phyloP scores from a whole-genome alignment of 2,797 vertebrate species.

The Spea hammondii region DNA sequence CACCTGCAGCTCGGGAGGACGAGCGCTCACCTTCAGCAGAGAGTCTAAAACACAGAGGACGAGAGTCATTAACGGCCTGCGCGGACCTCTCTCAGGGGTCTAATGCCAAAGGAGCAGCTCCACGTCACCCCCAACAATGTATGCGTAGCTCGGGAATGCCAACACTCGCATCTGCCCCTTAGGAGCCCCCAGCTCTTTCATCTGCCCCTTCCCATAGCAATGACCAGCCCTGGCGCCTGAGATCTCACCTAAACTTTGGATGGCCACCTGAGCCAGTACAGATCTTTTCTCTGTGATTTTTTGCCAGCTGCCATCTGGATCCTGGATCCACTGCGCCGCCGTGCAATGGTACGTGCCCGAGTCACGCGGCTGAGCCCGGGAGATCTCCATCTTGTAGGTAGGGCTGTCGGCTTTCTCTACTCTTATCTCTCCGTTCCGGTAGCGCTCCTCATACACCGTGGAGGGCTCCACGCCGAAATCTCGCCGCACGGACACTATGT shows the following conservation, averaged over 20 bases:
- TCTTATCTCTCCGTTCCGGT: constrained; percentile 70
- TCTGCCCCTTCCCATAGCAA: background rate
- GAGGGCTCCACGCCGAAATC: constrained; percentile 68
- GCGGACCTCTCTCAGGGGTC: background rate
- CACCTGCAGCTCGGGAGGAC: constrained; percentile 53
- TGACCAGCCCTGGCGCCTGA: background rate
- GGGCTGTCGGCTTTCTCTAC: constrained; percentile 74
- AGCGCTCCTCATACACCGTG: constrained; percentile 66
- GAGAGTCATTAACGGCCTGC: background rate
- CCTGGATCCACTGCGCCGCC: constrained; percentile 81
- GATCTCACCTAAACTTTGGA: constrained; percentile 76
- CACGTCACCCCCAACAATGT: background rate
- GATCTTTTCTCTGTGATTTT: constrained; percentile 79
- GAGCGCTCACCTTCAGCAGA: constrained; percentile 56
- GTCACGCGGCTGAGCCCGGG: constrained; percentile 69
- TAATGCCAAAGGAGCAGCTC: background rate
- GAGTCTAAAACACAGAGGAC: constrained; percentile 51
- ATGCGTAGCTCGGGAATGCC: background rate
- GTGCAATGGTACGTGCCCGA: constrained; percentile 81
- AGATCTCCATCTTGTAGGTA: constrained; percentile 76
- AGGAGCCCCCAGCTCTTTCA: background rate
- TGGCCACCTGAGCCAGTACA: constrained; percentile 77
- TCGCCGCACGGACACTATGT: constrained; percentile 76
- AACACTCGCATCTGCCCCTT: background rate
- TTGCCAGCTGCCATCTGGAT: constrained; percentile 79